A percentile compares a stretch with the other conserved stretches of the same genome.
phyloP scores from a whole-genome alignment of 2,888 invertebrate genomes.

The Sepiola atlantica region DNA sequence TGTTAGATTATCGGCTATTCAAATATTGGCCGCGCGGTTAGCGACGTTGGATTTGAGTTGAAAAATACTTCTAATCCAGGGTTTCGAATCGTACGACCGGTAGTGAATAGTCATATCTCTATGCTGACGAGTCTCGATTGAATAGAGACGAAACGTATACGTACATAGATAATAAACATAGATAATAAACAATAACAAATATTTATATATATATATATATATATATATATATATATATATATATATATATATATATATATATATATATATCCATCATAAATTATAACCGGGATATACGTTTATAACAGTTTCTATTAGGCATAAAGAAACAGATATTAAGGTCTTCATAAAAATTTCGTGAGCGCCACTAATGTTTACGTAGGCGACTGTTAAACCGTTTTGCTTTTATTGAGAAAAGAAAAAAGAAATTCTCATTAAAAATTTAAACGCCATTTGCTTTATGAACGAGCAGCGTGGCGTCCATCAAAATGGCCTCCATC shows the following conservation, averaged over 20 bases:
- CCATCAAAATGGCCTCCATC: not conserved
- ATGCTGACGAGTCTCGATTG: too few relatives aligned
- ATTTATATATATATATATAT: not conserved
- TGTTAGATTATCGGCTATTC: too few relatives aligned
- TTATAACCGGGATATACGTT: too few relatives aligned
- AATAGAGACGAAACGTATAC: too few relatives aligned
- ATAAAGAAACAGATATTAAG: not conserved
- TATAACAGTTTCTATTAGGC: too few relatives aligned
- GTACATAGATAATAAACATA: too few relatives aligned
- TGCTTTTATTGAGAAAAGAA: not conserved
- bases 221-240: not conserved
- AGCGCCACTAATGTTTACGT: not conserved
- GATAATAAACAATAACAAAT: too few relatives aligned
- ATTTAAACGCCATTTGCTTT: not conserved
- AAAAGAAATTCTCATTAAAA: not conserved
- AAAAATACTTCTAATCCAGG: too few relatives aligned
- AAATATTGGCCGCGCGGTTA: too few relatives aligned
- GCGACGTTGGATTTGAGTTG: too few relatives aligned
- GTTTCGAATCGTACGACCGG: too few relatives aligned
- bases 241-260: not conserved
- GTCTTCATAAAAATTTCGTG: not conserved
- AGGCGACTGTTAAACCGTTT: not conserved
- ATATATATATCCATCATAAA: not conserved
- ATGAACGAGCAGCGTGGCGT: not conserved
- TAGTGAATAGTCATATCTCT: too few relatives aligned